Conservation (phyloP, 2,888 invertebrate species). For the Hofmannophila pseudospretella region DNA sequence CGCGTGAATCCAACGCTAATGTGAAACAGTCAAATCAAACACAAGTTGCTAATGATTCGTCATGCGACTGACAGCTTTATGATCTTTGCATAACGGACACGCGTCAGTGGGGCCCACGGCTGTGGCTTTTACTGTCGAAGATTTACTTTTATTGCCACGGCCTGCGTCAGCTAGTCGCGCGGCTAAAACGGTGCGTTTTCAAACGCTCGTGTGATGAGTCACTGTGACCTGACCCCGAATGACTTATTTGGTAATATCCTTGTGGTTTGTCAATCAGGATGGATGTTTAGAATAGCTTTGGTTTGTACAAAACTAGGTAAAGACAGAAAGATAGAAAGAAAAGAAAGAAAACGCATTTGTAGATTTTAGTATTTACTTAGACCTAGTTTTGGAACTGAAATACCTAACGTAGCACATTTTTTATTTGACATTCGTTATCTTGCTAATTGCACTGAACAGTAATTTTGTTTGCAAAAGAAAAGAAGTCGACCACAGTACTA, state of each 20-base stretch:
- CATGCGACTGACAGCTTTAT: slow-evolving; percentile 35
- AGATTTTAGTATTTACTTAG: no score
- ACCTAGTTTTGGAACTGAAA: no score
- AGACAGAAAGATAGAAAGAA: no score
- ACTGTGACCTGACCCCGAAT: slow-evolving; percentile 5
- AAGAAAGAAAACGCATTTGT: no score
- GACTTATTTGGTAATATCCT: slow-evolving; percentile 10
- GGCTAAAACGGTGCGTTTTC: slow-evolving; percentile 8
- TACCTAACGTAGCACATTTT: no score
- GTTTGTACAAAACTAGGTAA: no score
- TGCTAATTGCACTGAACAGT: no score
- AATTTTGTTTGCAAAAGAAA: no score
- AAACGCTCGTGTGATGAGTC: not conserved
- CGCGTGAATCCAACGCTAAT: slow-evolving; percentile 5
- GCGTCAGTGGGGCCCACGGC: not conserved
- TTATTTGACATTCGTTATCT: no score
- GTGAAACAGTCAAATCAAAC: slow-evolving; percentile 10
- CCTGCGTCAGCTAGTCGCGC: slow-evolving; percentile 2
- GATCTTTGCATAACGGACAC: slow-evolving; percentile 16
- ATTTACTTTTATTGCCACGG: slow-evolving; percentile 12
- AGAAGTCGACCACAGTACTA: no score
- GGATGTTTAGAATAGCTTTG: no score
- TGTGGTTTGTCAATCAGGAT: not conserved
- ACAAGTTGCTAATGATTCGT: slow-evolving; percentile 34
- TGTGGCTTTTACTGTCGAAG: slow-evolving; percentile 11